phyloP scores from a whole-genome alignment of 2,113 vertebrate species.

The Tragelaphus strepsiceros region DNA sequence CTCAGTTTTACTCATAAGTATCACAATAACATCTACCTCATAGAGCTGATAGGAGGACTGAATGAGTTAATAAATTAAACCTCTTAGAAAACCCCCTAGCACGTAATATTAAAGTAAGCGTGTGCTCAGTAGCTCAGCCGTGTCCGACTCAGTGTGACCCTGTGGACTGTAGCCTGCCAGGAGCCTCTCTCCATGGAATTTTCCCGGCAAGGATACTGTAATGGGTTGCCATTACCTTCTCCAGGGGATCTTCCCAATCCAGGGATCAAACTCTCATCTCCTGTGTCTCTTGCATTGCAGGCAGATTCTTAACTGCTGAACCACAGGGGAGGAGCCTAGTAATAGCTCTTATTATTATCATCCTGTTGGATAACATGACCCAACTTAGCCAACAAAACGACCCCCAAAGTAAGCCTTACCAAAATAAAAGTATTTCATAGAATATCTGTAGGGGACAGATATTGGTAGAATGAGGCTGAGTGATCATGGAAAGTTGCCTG shows the following conservation, averaged over 20 bases:
- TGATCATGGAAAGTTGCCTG: not conserved
- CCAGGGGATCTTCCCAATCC: not conserved
- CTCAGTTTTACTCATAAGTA: constrained; percentile 7
- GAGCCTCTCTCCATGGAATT: not conserved
- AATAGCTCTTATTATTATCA: not conserved
- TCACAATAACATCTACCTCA: not conserved
- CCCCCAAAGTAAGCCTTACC: not conserved
- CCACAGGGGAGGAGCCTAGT: not conserved
- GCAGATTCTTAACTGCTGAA: not conserved
- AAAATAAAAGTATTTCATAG: not conserved
- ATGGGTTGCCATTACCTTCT: not conserved
- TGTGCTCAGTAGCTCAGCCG: not conserved
- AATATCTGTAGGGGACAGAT: not conserved
- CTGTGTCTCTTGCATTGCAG: not conserved
- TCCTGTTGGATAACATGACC: not conserved
- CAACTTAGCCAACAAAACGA: not conserved
- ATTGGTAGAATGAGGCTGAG: not conserved
- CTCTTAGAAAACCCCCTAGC: not conserved
- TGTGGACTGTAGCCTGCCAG: not conserved
- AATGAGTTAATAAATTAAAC: not conserved
- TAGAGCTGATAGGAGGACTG: not conserved
- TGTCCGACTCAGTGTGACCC: not conserved
- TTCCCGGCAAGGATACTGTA: not conserved
- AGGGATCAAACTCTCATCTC: not conserved
- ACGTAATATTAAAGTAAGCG: not conserved